Base-by-base conservation (phyloP, 1,140 invertebrate genomes). In the Drosophila lacteicornis region DNA sequence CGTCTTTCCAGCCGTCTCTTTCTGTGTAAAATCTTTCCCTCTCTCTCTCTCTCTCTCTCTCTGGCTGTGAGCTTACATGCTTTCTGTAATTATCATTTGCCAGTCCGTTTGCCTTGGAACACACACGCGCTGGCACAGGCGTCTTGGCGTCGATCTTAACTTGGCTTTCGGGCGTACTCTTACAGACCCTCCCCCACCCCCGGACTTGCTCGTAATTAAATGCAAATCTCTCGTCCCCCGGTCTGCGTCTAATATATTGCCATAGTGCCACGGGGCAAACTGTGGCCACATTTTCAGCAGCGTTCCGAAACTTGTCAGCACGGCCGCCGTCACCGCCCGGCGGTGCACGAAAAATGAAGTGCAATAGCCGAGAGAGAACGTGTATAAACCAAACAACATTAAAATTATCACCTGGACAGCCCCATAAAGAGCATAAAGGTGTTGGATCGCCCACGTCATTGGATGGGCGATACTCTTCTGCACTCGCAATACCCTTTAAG, bases 41-140 rank as follows among this genome's bases (percentile, higher is more conserved):
- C 57, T 22, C 30, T 43, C 8, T 15, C 33, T 5, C 8, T 15
- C 33, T 5, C 22, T 11, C 25, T n/a, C 38, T n/a, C 30, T 50
- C 67, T 76, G 53, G 61, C 63, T 47, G 80, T 60, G 60, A 73
- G 75, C 77, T 90, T 82, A 85, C 81, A 90, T 85, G 85, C 85
- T 90, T 88, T 91, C 82, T 90, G 85, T 90, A 88, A 88, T 88
- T 90, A 88, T 88, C 85, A 90, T 88, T 73, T 80, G 84, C 83
- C 80, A 87, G 80, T 90, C 74, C 85, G 80, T 90, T 88, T 82
- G 78, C 57, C 69, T 60, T 79, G 81, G 85, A 88, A 88, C 85
- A 90, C 85, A 90, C 85, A 88, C 85, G 85, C 85, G 85, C 85
- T 75, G 83, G 36, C 63, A 59, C 63, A 38, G 40, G 40, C 73